Base-by-base conservation (phyloP, 2,888 invertebrate genomes). In the Tetheella fluctuosa region DNA sequence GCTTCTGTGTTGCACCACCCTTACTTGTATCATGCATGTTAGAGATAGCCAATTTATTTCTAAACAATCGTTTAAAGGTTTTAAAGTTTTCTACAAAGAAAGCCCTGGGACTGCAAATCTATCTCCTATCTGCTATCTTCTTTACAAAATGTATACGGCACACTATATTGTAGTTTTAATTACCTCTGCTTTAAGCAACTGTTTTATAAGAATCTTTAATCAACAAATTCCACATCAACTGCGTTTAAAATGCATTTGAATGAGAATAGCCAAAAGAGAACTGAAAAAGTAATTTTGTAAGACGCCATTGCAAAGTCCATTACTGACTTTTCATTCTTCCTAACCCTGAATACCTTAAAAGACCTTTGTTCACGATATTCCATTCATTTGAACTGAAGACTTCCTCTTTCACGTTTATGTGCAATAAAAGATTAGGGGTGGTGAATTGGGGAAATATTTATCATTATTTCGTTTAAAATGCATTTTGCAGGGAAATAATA, bases 371-470 rank as follows among this genome's bases (percentile, higher is more conserved):
- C 61, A 60, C 58, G 25, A 54, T 57, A 58, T 54, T 60, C 34
- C 60, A 63, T 70, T 71, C 65, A 58, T 63, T 64, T 59, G 52
- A 58, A 58, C 63, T 52, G 64, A 65, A 71, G 59, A 23, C 57
- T 58, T 58, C 57, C 65, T 63, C 64, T 55, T 54, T 59, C 59
- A 68, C 72, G 67, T 74, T 74, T 42, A 72, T 67, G 70, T 72
- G 70, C 61, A 69, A 72, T 74, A 67, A 67, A 70, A 64, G 65
- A 65, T 71, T 73, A 48, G 42, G 42, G 42, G 17, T 48, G 42
- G 20, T 48, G 7, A 48, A 48, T 48, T 20, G 17, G 42, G 42
- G 42, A 17, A 17, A 48, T 48, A 48, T 48, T 48, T 48, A 48
- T 48, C 17, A 48, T 17, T 10, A 8, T 5, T 20, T 48, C 5